Evolutionary conservation across 92 coral and sea anemone species (phyloP), one percentile per base, ranked within the genome.

Genomic region (Pocillopora grandis): DNA sequence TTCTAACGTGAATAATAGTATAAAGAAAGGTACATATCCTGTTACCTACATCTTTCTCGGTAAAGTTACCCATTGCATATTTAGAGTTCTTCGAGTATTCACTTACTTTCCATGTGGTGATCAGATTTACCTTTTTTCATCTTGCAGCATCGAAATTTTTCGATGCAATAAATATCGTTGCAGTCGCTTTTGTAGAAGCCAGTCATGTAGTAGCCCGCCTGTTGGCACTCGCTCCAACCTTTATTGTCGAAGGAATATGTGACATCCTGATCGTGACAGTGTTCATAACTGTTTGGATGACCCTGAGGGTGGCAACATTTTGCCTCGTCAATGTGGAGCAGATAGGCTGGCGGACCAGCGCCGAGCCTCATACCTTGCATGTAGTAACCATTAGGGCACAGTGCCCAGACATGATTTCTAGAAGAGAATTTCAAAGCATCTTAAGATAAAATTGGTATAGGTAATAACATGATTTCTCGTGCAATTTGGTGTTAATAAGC

Each of bases 111-210:
- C 52, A 42, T 42, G 52, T 42, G 52, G 52, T 27, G 31, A 27
- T 20, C 72, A 58, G 48, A 48, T n/a, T 31, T 79, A 79, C 65
- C 62, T 33, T 27, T 21, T 12, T 71, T 59, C 85, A 81, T 81
- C 62, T 58, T 72, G 86, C 86, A 82, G 72, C 86, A 82, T 27
- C 27, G 58, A 58, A 82, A 72, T 56, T n/a, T 63, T 23, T 82
- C 86, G 61, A 82, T 82, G 86, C 79, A 82, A 58, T 82, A 61
- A 82, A 82, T 6, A 0, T 61, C 1, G 8, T 82, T 23, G 79
- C 86, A 82, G 35, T 17, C 13, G 33, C 79, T 61, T 23, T 57
- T 70, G 69, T 62, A 81, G 21, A 81, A 48, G 33, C 85, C 85
- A 12, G 78, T 48, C 85, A 81, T 81, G 85, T 71, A 81, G 62